Conservation (phyloP, 2,113 vertebrate genomes). For the Meles meles region DNA sequence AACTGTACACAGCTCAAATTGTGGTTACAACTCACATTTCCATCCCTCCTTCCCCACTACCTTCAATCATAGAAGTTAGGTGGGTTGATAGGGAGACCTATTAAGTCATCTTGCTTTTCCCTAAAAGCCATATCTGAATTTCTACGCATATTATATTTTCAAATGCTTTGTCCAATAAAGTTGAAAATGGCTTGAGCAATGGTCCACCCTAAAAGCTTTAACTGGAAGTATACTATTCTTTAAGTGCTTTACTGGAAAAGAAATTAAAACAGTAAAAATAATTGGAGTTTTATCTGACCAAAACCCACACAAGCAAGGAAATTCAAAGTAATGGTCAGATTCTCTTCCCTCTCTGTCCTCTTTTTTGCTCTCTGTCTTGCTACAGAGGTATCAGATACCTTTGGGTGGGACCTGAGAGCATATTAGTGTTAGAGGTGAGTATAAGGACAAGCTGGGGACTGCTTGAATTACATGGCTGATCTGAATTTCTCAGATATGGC, state of each 20-base stretch:
- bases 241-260: conserved; percentile 53
- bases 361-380: neutral
- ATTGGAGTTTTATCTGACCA: conserved; percentile 52
- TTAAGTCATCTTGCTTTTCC: conserved; percentile 49
- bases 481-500: neutral
- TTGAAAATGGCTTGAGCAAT: conserved; percentile 58
- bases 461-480: neutral
- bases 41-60: neutral
- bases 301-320: conserved; percentile 37
- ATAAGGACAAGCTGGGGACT: neutral
- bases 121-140: conserved; percentile 50
- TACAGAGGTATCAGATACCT: neutral
- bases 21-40: conserved; percentile 11
- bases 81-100: conserved; percentile 11
- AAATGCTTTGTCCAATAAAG: conserved; percentile 48
- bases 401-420: neutral
- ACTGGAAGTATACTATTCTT: conserved; percentile 57
- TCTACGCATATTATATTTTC: conserved; percentile 44
- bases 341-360: neutral
- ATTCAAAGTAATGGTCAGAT: neutral
- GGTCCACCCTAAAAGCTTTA: conserved; percentile 56
- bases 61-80: conserved; percentile 48
- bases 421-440: neutral
- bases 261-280: conserved; percentile 56
- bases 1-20: conserved; percentile 33